phyloP scores from a whole-genome alignment of 2,113 vertebrate genomes.

The Megatriorchis doriae region DNA sequence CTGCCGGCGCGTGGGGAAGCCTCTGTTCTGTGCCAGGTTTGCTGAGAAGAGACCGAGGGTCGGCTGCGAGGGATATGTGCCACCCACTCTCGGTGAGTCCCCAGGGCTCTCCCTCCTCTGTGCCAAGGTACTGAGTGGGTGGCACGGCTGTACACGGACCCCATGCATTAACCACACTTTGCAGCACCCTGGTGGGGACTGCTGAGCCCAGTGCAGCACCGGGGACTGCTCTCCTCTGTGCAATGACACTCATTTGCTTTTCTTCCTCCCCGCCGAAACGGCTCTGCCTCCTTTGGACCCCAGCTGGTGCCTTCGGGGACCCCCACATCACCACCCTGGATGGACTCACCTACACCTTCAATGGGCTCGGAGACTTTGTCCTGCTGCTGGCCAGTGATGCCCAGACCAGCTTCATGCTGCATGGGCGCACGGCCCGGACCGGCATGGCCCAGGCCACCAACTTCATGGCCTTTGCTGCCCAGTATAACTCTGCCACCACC shows the following conservation, averaged over 20 bases:
- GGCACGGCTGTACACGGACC: fast-evolving
- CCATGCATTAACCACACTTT: background rate
- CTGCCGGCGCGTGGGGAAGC: background rate
- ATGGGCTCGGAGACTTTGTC: slow-evolving; percentile 37
- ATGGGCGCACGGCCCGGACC: background rate
- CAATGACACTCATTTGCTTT: background rate
- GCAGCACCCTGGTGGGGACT: background rate
- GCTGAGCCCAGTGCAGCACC: background rate
- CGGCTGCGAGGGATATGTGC: background rate
- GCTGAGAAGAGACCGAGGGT: slow-evolving; percentile 30
- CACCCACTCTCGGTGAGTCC: background rate
- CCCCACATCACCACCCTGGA: slow-evolving; percentile 54
- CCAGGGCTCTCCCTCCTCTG: background rate
- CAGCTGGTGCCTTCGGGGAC: slow-evolving; percentile 9
- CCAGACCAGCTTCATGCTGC: background rate
- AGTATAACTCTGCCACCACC: background rate
- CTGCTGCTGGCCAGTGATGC: background rate
- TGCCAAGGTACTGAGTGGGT: background rate
- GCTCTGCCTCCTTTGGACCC: background rate
- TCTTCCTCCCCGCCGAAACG: background rate
- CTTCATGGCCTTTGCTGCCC: slow-evolving; percentile 39
- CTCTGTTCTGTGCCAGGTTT: slow-evolving; percentile 33
- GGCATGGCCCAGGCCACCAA: slow-evolving; percentile 24
- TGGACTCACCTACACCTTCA: slow-evolving; percentile 55
- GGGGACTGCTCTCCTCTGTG: background rate